These are phyloP conservation scores for Globodera ellingtonae DNA, from an alignment of 1,140 invertebrate genomes.

Conservation along the genomic window DNA sequence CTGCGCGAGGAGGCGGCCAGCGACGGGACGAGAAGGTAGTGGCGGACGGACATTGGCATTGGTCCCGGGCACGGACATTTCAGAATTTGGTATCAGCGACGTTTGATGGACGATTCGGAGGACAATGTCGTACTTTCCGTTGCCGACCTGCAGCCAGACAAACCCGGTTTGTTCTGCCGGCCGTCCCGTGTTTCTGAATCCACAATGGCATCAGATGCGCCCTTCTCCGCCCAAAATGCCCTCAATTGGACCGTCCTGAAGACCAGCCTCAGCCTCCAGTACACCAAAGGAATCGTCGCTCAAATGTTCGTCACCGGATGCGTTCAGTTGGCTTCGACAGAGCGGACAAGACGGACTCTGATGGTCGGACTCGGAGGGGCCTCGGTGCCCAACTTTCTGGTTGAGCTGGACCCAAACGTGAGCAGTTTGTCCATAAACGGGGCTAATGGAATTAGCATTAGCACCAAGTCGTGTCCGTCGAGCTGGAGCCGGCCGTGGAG, in stretches of 20 bases:
- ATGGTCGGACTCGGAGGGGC: conserved; percentile 17
- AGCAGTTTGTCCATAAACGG: background rate
- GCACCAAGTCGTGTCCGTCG: conserved; percentile 17
- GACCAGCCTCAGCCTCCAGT: background rate
- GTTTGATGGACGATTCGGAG: background rate
- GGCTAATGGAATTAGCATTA: background rate
- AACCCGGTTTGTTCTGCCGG: background rate
- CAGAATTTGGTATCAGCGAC: conserved; percentile 4
- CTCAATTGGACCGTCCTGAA: conserved; percentile 3
- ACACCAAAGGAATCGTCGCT: conserved; percentile 1
- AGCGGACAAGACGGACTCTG: background rate
- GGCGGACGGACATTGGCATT: background rate
- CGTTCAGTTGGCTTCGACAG: background rate
- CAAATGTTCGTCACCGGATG: conserved; percentile 5
- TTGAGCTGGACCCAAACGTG: conserved; percentile 6
- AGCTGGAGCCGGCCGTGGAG: conserved; percentile 23
- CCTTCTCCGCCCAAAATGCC: conserved; percentile 10
- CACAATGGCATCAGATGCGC: conserved; percentile 2
- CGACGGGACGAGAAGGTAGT: background rate
- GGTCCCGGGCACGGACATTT: background rate
- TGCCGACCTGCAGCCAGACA: background rate
- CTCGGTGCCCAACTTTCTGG: conserved; percentile 1
- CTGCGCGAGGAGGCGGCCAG: background rate
- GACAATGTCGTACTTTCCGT: conserved; percentile 7
- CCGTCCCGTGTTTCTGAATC: background rate